phyloP scores from a whole-genome alignment of 2,888 invertebrate genomes.

The Parelbella ahira region DNA sequence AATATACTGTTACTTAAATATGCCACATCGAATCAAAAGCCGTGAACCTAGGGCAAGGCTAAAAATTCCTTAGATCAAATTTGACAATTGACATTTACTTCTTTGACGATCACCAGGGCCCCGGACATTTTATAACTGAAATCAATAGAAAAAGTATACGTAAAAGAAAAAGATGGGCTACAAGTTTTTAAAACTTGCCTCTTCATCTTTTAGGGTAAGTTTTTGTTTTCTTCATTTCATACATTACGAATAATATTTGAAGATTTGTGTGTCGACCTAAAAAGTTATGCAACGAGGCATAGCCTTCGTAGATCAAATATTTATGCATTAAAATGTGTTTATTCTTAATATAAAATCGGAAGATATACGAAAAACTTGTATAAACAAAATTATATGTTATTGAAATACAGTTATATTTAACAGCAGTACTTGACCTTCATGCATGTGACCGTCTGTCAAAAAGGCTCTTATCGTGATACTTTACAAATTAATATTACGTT shows the following conservation, averaged over 20 bases:
- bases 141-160: constrained; percentile 23
- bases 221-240: constrained; percentile 25
- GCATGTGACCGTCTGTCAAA: constrained; percentile 60
- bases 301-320: constrained; percentile 3
- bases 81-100: constrained; percentile 20
- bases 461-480: constrained; percentile 21
- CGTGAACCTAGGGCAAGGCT: too few relatives aligned
- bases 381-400: too few relatives aligned
- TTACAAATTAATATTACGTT: too few relatives aligned
- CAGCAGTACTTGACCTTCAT: constrained; percentile 57
- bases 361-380: too few relatives aligned
- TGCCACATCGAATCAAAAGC: too few relatives aligned
- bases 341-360: too few relatives aligned
- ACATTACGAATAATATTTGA: background rate
- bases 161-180: constrained; percentile 57
- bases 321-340: background rate
- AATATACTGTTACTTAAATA: too few relatives aligned
- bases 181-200: constrained; percentile 66
- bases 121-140: constrained; percentile 33
- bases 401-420: too few relatives aligned
- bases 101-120: constrained; percentile 47
- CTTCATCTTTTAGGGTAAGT: constrained; percentile 65
- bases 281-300: constrained; percentile 61
- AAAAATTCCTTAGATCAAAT: too few relatives aligned
- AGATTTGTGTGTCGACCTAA: constrained; percentile 27